Base-by-base conservation (phyloP, 1,140 invertebrate genomes). In the Pseudomyrmex cubaensis region DNA sequence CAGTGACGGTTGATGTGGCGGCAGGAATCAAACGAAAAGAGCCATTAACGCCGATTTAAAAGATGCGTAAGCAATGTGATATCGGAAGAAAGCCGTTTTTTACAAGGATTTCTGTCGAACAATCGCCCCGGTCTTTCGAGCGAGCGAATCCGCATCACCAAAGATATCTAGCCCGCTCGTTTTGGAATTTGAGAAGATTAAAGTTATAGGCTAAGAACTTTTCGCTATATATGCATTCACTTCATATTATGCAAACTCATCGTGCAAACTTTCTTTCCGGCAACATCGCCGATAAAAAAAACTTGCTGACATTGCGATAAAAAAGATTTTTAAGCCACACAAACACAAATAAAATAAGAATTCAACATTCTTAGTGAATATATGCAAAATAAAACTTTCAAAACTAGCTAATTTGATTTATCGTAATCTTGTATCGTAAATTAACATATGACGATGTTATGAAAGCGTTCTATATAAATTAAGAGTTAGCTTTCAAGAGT, bases 21-120 rank as follows among this genome's bases (percentile, higher is more conserved):
- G 56, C 69, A 48, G 54, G 82, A 52, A n/a, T 66, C 8, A 35
- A 61, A 72, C 25, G 61, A 74, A 69, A 78, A 72, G 22, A 50
- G 48, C 61, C 61, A 85, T 87, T 88, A 87, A 87, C 64, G 85
- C 61, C 63, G 66, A 77, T 88, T 64, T 61, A 22, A 85, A 85
- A 88, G 72, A 82, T 84, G 82, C 82, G 46, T 84, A 48, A 74
- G 64, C 52, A 56, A 62, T 54, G 62, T 70, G 66, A 85, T 85
- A 80, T 75, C 84, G 46, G 54, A 87, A 67, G 48, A 62, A 52
- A 64, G 69, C 22, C 72, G 22, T 48, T 66, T 84, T 82, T 82
- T 75, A 73, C 50, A 52, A 15, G 70, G 54, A 70, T 75, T 64
- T 83, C 22, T 61, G 10, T 2, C 17, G 46, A 75, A 75, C 17